Percentiles rank a stretch among this genome's conserved stretches.
Conservation (phyloP, 2,797 vertebrate genomes). For the Champsocephalus gunnari region DNA sequence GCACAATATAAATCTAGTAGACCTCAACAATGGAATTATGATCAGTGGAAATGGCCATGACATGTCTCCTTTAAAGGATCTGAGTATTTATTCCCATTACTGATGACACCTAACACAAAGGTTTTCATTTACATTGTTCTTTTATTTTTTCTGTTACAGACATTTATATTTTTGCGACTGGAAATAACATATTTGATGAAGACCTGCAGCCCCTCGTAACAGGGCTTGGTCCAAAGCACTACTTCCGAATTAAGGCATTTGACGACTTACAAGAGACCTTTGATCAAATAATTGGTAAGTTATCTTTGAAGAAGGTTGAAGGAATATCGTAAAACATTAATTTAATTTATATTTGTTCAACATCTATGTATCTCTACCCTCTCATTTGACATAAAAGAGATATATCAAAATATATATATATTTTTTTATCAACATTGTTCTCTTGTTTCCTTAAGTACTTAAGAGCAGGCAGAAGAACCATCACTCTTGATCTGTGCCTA, state of each 20-base stretch:
- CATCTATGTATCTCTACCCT: constrained; percentile 11
- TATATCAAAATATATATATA: background rate
- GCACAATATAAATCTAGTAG: too few relatives aligned
- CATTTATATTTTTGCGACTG: constrained; percentile 76
- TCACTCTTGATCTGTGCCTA: constrained; percentile 18
- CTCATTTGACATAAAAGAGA: constrained; percentile 15
- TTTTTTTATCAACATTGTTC: background rate
- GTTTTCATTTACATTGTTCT: too few relatives aligned
- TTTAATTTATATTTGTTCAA: background rate
- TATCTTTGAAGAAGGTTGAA: background rate
- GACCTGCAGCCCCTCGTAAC: constrained; percentile 57
- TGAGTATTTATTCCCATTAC: too few relatives aligned
- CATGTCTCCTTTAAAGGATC: too few relatives aligned
- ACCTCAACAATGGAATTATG: too few relatives aligned
- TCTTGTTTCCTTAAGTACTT: constrained; percentile 31
- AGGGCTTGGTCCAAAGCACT: constrained; percentile 42
- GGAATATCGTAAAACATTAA: background rate
- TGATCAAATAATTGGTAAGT: constrained; percentile 74
- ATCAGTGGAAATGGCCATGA: too few relatives aligned
- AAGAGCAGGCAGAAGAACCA: constrained; percentile 11
- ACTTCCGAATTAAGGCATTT: constrained; percentile 58
- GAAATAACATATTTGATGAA: constrained; percentile 29
- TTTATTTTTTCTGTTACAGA: constrained; percentile 56
- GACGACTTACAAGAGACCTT: constrained; percentile 35
- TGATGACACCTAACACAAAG: too few relatives aligned